phyloP scores from a whole-genome alignment of 2,888 invertebrate species.

The Nemotelus pantherinus region DNA sequence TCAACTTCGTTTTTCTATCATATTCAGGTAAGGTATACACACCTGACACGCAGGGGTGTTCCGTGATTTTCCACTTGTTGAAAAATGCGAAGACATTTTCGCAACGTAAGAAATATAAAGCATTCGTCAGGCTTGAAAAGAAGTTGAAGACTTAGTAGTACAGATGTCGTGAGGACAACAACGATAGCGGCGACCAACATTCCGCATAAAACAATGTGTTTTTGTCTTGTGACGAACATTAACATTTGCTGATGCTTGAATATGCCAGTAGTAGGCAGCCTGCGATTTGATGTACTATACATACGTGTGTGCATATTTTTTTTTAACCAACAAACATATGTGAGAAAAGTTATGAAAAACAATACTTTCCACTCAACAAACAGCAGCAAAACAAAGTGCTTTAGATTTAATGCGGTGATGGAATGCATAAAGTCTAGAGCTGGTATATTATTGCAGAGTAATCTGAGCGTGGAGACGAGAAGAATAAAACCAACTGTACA shows the following conservation, averaged over 20 bases:
- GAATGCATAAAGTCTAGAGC: constrained; percentile 26
- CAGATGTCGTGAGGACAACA: too few species aligned
- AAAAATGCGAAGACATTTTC: background rate
- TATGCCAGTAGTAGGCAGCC: too few species aligned
- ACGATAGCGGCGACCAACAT: background rate
- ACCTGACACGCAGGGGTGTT: background rate
- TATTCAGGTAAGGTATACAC: too few species aligned
- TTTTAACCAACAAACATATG: background rate
- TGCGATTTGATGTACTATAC: background rate
- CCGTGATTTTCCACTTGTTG: constrained; percentile 32
- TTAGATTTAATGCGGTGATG: constrained; percentile 31
- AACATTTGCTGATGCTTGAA: background rate
- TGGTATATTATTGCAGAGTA: background rate
- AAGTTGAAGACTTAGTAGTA: too few species aligned
- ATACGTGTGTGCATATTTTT: background rate
- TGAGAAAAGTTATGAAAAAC: constrained; percentile 35
- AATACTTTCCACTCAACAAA: constrained; percentile 28
- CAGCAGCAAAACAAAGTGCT: constrained; percentile 6
- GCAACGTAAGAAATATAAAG: too few species aligned
- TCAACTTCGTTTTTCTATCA: too few species aligned
- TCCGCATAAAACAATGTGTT: constrained; percentile 14
- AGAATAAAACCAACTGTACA: background rate
- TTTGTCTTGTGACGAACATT: constrained; percentile 4
- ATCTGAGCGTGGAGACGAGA: constrained; percentile 1
- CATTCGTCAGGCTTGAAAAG: background rate